phyloP scores from a whole-genome alignment of 2,888 invertebrate genomes.

The Drosophila kanekoi region DNA sequence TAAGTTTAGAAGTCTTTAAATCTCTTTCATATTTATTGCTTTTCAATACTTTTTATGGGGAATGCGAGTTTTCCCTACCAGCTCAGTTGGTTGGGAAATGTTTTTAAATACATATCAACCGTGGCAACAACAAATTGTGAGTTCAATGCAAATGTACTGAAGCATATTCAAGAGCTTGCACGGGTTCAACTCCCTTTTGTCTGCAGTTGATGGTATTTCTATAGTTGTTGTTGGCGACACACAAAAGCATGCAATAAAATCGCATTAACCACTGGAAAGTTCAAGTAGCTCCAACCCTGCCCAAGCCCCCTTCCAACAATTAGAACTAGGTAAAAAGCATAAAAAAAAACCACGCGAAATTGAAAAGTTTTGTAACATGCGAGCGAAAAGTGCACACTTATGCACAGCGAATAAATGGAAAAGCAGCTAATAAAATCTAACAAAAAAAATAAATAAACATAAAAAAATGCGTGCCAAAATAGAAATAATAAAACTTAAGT shows the following conservation, averaged over 20 bases:
- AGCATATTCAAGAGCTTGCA: slow-evolving; percentile 52
- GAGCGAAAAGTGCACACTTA: slow-evolving; percentile 7
- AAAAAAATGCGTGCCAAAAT: slow-evolving; percentile 1
- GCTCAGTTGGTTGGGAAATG: slow-evolving; percentile 1
- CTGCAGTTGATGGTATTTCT: slow-evolving; percentile 33
- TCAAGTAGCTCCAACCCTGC: slow-evolving; percentile 31
- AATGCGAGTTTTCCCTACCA: not conserved
- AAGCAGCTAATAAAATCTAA: slow-evolving; percentile 14
- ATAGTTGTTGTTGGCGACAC: slow-evolving; percentile 29
- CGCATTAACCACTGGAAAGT: slow-evolving; percentile 63
- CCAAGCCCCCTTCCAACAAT: slow-evolving; percentile 12
- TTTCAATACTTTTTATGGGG: slow-evolving; percentile 12
- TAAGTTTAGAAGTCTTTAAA: too few relatives aligned
- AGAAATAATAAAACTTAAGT: slow-evolving; percentile 43
- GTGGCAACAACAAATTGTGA: slow-evolving; percentile 15
- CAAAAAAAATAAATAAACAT: slow-evolving; percentile 14
- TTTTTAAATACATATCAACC: slow-evolving; percentile 18
- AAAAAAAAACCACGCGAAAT: slow-evolving; percentile 14
- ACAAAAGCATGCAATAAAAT: slow-evolving; percentile 73
- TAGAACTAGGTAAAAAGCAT: slow-evolving; percentile 23
- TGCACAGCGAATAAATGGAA: slow-evolving; percentile 12
- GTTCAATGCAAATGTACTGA: slow-evolving; percentile 55
- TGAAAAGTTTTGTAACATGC: slow-evolving; percentile 37
- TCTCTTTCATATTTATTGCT: not conserved
- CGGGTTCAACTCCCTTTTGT: slow-evolving; percentile 43